A percentile compares a stretch with the other conserved stretches of the same genome.
These are phyloP conservation scores for Rousettus madagascariensis DNA, from an alignment of 2,797 vertebrate genomes.

Conservation along the genomic window DNA sequence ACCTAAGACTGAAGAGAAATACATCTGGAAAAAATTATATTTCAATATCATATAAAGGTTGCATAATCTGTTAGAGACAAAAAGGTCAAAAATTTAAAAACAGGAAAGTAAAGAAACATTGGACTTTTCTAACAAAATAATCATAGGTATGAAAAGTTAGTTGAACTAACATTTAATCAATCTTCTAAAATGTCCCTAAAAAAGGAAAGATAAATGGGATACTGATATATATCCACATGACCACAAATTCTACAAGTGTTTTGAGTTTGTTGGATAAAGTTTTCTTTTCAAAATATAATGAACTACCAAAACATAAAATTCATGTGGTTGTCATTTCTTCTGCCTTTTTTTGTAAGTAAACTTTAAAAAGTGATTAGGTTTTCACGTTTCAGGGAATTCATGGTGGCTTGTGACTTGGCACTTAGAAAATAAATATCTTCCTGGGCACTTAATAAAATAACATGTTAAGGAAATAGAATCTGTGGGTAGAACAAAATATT, in stretches of 20 bases:
- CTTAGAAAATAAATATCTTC: conserved; percentile 34
- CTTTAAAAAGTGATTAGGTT: not conserved
- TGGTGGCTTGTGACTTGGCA: not conserved
- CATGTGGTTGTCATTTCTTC: not conserved
- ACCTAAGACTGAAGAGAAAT: not conserved
- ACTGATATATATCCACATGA: not conserved
- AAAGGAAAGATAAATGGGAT: not conserved
- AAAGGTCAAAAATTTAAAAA: not conserved
- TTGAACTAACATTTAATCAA: not conserved
- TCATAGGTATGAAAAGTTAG: not conserved
- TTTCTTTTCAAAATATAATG: conserved; percentile 21
- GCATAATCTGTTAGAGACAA: not conserved
- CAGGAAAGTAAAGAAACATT: not conserved
- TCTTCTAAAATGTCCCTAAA: not conserved
- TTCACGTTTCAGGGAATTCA: not conserved
- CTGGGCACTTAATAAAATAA: conserved; percentile 38
- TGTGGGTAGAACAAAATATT: not conserved
- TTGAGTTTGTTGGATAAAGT: not conserved
- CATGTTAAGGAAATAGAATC: not conserved
- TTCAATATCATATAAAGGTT: not conserved
- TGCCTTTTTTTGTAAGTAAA: not conserved
- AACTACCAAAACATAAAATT: not conserved
- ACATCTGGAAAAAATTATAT: not conserved
- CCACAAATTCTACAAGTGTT: not conserved
- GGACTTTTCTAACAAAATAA: not conserved